Base-by-base conservation (phyloP, 2,888 invertebrate species). In the Nymphalis c-album region DNA sequence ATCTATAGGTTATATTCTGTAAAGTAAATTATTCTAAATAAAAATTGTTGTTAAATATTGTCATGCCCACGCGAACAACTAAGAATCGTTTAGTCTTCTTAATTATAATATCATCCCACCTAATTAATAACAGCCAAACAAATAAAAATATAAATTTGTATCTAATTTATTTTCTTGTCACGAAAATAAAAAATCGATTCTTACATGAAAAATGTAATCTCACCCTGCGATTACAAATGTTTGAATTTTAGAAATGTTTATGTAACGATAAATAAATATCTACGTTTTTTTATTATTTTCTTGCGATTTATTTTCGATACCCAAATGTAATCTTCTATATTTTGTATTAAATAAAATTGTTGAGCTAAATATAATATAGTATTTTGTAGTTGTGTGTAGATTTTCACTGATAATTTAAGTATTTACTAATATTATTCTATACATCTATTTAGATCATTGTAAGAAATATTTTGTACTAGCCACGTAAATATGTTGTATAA, bases 401-500 rank as follows among this genome's bases (percentile, higher is more conserved):
- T 84, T 82, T 81, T 78, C 76, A 79, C 78, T 72, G 75, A 31
- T 78, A 80, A 77, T 75, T 80, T 82, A 81, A 77, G 78, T 81
- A 78, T 81, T 76, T 80, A 81, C 74, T 79, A 77, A 77, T 76
- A 77, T 51, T 51, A 51, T 78, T 78, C 75, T 79, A 77, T 80
- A 83, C 82, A 80, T 75, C 72, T 76, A 76, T 76, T 76, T 77
- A 78, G 81, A 86, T 85, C 84, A 84, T 80, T 82, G 80, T 90
- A 87, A 85, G 80, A 78, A 82, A 85, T 87, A 86, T 90, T 91
- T 91, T 91, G 85, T 91, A 92, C 87, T 89, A 91, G 87, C 86
- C 90, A 90, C 90, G 85, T 91, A 89, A 88, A 89, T 83, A 88
- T 90, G 89, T 91, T 91, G 87, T 91, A 87, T 90, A 86, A 92